These are phyloP conservation scores for Mus spicilegus DNA, from an alignment of 2,113 vertebrate genomes.

Conservation along the genomic window DNA sequence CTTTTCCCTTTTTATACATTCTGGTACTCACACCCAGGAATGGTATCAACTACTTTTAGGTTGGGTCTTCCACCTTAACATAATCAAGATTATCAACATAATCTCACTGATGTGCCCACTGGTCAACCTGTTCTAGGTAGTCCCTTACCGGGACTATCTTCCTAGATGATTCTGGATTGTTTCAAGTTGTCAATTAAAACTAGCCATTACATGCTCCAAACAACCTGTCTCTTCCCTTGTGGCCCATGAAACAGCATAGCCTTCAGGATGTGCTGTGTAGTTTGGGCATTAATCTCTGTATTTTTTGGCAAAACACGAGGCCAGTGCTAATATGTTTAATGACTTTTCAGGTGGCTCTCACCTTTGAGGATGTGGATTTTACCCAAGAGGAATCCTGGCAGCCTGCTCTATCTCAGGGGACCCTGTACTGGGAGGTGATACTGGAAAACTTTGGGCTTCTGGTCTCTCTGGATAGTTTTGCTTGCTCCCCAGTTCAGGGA, in stretches of 20 bases:
- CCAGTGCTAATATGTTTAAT: neutral
- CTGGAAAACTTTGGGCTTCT: conserved; percentile 53
- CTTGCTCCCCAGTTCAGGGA: rapidly evolving
- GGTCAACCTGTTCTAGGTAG: neutral
- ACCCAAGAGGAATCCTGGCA: neutral
- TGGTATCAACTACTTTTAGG: neutral
- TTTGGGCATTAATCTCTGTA: neutral
- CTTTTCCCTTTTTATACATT: neutral
- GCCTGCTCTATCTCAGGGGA: neutral
- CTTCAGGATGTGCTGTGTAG: neutral
- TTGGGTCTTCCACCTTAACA: neutral
- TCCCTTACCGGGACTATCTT: neutral
- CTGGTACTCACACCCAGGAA: neutral
- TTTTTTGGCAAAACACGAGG: neutral
- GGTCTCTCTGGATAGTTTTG: conserved; percentile 58
- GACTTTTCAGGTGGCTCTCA: neutral
- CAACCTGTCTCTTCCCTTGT: rapidly evolving
- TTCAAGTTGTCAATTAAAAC: neutral
- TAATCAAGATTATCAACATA: neutral
- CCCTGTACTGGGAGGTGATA: conserved; percentile 65
- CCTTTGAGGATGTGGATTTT: neutral
- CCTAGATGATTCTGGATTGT: neutral
- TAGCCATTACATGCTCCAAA: neutral
- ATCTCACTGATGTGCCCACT: neutral
- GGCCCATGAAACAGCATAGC: neutral